A percentile compares a stretch with the other conserved stretches of the same genome.
These are phyloP conservation scores for Meloidogyne chitwoodi DNA, from an alignment of 1,140 invertebrate species.

Conservation along the genomic window DNA sequence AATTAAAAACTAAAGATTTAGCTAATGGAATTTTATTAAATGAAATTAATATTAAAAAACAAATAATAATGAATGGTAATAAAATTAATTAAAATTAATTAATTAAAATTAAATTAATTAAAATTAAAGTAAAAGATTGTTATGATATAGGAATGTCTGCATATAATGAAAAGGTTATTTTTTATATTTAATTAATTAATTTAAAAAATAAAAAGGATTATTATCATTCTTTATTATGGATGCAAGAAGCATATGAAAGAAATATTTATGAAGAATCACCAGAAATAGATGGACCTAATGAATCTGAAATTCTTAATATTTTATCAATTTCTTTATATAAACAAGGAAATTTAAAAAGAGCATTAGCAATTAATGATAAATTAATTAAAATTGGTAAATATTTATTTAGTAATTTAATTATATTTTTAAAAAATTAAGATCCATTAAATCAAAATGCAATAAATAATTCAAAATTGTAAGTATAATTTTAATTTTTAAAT, in stretches of 20 bases:
- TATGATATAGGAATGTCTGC: background rate
- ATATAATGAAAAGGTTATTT: background rate
- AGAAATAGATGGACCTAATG: background rate
- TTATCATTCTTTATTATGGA: background rate
- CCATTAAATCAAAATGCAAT: background rate
- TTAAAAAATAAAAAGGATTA: background rate
- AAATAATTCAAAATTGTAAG: slow-evolving; percentile 4
- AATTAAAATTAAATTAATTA: background rate
- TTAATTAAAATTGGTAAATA: slow-evolving; percentile 61
- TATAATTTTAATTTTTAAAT: too few relatives aligned
- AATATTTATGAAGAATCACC: background rate
- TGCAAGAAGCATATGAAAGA: background rate
- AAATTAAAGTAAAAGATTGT: background rate
- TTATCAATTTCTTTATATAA: slow-evolving; percentile 71
- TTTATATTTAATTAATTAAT: background rate
- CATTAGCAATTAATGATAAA: slow-evolving; percentile 84
- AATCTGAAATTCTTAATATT: background rate
- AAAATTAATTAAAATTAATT: background rate
- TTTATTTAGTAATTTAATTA: background rate
- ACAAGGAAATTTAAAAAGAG: slow-evolving; percentile 76
- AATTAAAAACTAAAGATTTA: slow-evolving; percentile 80
- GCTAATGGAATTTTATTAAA: slow-evolving; percentile 69
- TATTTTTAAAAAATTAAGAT: background rate
- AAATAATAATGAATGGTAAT: background rate
- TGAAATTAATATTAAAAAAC: too few relatives aligned